Conservation (phyloP, 2,113 vertebrate genomes). For the Clarias batrachus region DNA sequence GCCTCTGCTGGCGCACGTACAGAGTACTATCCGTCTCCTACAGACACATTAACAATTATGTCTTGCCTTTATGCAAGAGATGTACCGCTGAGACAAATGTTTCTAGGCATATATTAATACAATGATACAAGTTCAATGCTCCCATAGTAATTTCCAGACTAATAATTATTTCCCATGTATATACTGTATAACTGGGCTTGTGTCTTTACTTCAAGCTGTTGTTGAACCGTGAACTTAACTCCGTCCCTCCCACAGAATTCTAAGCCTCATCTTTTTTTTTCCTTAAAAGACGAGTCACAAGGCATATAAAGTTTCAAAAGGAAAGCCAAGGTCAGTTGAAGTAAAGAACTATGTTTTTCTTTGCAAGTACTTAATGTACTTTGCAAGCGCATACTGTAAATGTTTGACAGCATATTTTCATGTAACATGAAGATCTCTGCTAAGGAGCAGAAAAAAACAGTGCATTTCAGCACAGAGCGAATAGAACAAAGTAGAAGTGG, state of each 20-base stretch:
- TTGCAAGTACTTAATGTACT: not conserved
- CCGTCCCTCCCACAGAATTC: not conserved
- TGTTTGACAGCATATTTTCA: not conserved
- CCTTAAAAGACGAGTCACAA: not conserved
- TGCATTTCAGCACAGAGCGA: no score
- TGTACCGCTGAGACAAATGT: not conserved
- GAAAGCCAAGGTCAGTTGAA: not conserved
- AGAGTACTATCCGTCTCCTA: conserved; percentile 73
- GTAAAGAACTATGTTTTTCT: not conserved
- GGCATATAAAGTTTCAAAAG: not conserved
- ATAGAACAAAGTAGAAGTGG: no score
- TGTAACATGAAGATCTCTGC: not conserved
- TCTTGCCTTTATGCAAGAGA: not conserved
- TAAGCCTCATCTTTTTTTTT: not conserved
- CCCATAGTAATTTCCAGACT: no score
- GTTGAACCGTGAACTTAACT: not conserved
- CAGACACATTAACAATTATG: not conserved
- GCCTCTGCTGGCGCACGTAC: conserved; percentile 75
- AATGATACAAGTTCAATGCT: not conserved
- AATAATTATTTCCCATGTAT: not conserved
- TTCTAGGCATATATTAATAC: not conserved
- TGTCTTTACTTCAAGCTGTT: not conserved
- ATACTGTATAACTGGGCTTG: not conserved
- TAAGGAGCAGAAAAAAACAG: not conserved
- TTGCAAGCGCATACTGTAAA: not conserved